These are phyloP conservation scores for Saturnia pavonia DNA, from an alignment of 2,888 invertebrate genomes.

Conservation along the genomic window DNA sequence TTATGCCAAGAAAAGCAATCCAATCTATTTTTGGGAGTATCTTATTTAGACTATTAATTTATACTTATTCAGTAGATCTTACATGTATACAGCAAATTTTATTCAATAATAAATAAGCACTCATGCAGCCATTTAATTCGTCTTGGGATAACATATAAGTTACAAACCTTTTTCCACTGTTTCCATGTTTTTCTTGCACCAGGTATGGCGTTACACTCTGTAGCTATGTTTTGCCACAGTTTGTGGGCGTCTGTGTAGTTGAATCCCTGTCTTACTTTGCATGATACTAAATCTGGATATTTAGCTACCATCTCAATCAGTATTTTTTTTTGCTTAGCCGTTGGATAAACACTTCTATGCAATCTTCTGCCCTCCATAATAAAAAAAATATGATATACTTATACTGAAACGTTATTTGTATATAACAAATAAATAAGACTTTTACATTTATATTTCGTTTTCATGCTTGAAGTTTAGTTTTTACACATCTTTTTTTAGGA, in stretches of 20 bases:
- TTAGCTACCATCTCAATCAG: constrained; percentile 63
- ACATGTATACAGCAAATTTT: no score
- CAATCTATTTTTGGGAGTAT: no score
- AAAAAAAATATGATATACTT: not conserved
- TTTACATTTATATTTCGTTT: not conserved
- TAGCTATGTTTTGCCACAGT: constrained; percentile 66
- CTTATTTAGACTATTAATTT: no score
- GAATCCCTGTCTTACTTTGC: constrained; percentile 61
- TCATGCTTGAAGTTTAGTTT: not conserved
- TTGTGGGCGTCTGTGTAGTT: constrained; percentile 60
- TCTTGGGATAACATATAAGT: not conserved
- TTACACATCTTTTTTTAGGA: not conserved
- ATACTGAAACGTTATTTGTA: constrained; percentile 10
- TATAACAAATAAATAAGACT: not conserved
- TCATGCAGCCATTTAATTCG: no score
- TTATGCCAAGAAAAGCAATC: no score
- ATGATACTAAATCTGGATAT: constrained; percentile 62
- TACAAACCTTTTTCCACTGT: constrained; percentile 70
- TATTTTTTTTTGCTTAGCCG: constrained; percentile 65
- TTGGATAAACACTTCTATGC: constrained; percentile 57
- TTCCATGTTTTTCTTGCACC: constrained; percentile 73
- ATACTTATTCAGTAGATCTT: no score
- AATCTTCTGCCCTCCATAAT: constrained; percentile 58
- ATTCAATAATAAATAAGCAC: no score
- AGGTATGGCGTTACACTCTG: constrained; percentile 64